phyloP scores from a whole-genome alignment of 2,797 vertebrate genomes.

The Cephalopachus bancanus region DNA sequence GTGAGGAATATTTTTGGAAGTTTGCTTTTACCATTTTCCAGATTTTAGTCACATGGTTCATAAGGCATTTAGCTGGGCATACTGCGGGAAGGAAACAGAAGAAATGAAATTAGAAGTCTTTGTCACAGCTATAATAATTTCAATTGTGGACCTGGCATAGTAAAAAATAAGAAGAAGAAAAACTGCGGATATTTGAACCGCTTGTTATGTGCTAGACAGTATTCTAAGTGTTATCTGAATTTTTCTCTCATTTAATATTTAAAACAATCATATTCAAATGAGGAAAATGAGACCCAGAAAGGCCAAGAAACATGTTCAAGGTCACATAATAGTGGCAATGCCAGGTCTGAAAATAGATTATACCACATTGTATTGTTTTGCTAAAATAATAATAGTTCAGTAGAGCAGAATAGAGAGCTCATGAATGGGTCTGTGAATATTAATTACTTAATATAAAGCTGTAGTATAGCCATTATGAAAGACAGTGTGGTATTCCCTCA shows the following conservation, averaged over 20 bases:
- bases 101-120: not conserved
- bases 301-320: not conserved
- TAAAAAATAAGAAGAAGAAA: conserved; percentile 8
- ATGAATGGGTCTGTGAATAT: not conserved
- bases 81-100: not conserved
- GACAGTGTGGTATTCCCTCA: not conserved
- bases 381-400: not conserved
- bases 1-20: not conserved
- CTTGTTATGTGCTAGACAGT: not conserved
- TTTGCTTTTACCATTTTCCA: not conserved
- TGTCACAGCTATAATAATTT: not conserved
- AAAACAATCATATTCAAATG: not conserved
- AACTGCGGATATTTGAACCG: not conserved
- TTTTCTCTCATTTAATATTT: conserved; percentile 22
- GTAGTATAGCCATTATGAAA: not conserved
- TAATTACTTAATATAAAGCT: not conserved
- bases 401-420: not conserved
- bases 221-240: not conserved
- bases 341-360: not conserved
- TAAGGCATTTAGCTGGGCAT: not conserved
- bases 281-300: not conserved
- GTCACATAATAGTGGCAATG: not conserved
- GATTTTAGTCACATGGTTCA: not conserved
- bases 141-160: not conserved
- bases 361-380: not conserved